A percentile compares a stretch with the other conserved stretches of the same genome.
phyloP scores from a whole-genome alignment of 1,140 invertebrate species.

The Hestina assimilis region DNA sequence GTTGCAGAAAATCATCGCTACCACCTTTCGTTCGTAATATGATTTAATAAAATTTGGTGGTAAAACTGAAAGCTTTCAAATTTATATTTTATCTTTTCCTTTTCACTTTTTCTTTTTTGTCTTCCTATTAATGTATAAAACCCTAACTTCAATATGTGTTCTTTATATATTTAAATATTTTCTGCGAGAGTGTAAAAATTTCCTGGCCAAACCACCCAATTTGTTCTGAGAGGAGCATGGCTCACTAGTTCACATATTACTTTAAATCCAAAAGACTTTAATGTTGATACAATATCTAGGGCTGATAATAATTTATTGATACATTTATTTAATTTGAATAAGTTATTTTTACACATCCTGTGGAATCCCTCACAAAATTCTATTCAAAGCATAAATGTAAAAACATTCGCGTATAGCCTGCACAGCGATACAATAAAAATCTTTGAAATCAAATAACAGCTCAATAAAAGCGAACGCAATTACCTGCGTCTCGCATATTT shows the following conservation, averaged over 20 bases:
- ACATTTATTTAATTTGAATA: too few relatives aligned
- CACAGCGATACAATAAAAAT: conserved; percentile 46
- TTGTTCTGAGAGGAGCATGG: too few relatives aligned
- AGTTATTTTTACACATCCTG: neutral
- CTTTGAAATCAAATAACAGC: conserved; percentile 70
- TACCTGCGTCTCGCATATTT: conserved; percentile 71
- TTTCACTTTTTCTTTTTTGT: neutral
- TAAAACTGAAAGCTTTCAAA: too few relatives aligned
- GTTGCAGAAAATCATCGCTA: conserved; percentile 52
- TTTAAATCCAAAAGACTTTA: too few relatives aligned
- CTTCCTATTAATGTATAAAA: too few relatives aligned
- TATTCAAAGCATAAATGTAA: conserved; percentile 5
- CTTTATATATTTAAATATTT: too few relatives aligned
- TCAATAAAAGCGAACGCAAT: conserved; percentile 69
- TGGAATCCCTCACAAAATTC: conserved; percentile 1
- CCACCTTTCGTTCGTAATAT: conserved; percentile 40
- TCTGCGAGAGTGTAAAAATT: too few relatives aligned
- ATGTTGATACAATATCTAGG: too few relatives aligned
- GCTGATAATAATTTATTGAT: too few relatives aligned
- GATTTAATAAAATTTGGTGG: conserved; percentile 23
- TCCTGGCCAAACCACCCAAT: too few relatives aligned
- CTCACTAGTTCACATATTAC: too few relatives aligned
- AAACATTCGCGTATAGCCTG: conserved; percentile 25
- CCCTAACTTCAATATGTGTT: too few relatives aligned
- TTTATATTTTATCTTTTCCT: neutral